Evolutionary conservation across 2,113 vertebrate species (phyloP), one percentile per base, ranked within the genome.

Genomic region (Oncorhynchus nerka): DNA sequence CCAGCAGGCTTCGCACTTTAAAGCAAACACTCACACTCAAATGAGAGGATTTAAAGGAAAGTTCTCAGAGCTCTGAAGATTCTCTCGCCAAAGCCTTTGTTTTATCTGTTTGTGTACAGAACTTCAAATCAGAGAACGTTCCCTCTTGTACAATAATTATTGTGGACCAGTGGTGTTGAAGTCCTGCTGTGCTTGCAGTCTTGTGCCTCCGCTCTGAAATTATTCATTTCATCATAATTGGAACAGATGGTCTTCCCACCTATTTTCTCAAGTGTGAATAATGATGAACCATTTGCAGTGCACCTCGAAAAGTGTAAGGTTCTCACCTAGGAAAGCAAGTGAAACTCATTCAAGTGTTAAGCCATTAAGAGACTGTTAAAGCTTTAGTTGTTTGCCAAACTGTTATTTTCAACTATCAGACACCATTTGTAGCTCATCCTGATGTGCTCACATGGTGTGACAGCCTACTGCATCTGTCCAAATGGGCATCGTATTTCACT

Each of bases 21-120:
- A 77, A 74, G 75, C 85, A 88, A 84, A 87, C 79, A 75, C 83
- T 28, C 85, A 72, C 84, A 87, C 85, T 74, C 83, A 69, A 83
- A 62, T 62, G n/a, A 80, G 69, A 83, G 81, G 86, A 83, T 84
- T 86, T 81, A 39, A 80, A 71, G 80, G 75, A 79, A 84, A 9
- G 83, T 83, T 82, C 49, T 45, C 77, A 75, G 71, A 76, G 71
- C 76, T 68, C 57, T 19, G 73, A 75, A 84, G 71, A 81, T 79
- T 77, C 71, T 84, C 62, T 70, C 70, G 8, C 67, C 4, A 22
- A 84, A 81, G 13, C 84, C 70, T 59, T 77, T 90, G 3, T 24
- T 62, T n/a, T 11, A 22, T 62, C 59, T 62, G 59, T 22, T 77
- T 88, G 79, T 85, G 75, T 76, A 22, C 59, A 62, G 59, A 62